phyloP scores from a whole-genome alignment of 1,140 invertebrate genomes.

The Bombus pyrosoma region DNA sequence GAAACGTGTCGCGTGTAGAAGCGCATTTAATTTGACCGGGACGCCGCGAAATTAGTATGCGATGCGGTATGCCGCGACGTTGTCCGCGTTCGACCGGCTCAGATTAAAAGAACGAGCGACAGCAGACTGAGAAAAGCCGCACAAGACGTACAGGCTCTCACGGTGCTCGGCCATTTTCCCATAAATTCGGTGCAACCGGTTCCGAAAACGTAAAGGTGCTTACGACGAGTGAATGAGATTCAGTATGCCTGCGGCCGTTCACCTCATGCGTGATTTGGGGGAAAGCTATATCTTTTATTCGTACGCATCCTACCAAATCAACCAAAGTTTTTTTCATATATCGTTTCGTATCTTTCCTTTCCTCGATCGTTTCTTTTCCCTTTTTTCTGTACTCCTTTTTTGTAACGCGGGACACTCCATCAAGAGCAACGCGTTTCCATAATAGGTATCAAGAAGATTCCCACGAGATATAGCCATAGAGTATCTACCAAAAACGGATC shows the following conservation, averaged over 20 bases:
- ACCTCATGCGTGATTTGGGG: conserved; percentile 50
- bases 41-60: conserved; percentile 38
- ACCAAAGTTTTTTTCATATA: conserved; percentile 3
- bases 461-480: conserved; percentile 1
- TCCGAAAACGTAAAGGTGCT: conserved; percentile 58
- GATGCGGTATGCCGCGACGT: background rate
- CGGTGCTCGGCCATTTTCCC: conserved; percentile 60
- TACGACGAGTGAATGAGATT: conserved; percentile 61
- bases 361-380: background rate
- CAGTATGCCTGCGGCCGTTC: conserved; percentile 50
- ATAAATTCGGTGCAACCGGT: conserved; percentile 64
- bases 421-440: conserved; percentile 6
- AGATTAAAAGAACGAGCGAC: conserved; percentile 32
- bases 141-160: conserved; percentile 41
- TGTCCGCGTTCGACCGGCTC: conserved; percentile 27
- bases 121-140: conserved; percentile 18
- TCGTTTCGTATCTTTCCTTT: background rate
- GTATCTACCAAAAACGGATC: conserved; percentile 15
- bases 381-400: background rate
- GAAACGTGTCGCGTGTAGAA: conserved; percentile 41
- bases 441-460: background rate
- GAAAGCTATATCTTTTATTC: conserved; percentile 28
- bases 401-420: background rate
- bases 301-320: background rate
- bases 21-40: conserved; percentile 22